phyloP scores from a whole-genome alignment of 2,113 vertebrate species.

The Eolophus roseicapilla region DNA sequence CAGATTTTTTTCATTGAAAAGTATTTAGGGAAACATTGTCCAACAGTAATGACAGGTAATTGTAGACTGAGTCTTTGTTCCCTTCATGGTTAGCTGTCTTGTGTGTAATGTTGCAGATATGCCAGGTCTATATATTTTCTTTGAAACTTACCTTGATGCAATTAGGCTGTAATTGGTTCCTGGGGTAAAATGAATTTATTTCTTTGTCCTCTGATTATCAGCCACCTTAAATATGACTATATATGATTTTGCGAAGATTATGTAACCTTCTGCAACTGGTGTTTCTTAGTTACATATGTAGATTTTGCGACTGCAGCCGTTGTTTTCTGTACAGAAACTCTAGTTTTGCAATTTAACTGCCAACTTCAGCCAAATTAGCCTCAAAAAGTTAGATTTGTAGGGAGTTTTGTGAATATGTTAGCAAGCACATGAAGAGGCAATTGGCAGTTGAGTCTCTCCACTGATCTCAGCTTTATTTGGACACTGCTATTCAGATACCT shows the following conservation, averaged over 20 bases:
- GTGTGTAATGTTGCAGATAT: background rate
- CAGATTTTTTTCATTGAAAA: background rate
- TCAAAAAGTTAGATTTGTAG: background rate
- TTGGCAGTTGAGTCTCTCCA: background rate
- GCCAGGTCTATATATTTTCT: background rate
- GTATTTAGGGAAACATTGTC: background rate
- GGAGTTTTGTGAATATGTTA: background rate
- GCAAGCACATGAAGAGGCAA: background rate
- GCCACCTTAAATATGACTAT: background rate
- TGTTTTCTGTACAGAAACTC: background rate
- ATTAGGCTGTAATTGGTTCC: slow-evolving; percentile 3
- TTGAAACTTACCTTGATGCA: background rate
- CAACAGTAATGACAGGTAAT: background rate
- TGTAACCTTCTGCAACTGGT: background rate
- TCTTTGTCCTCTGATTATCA: background rate
- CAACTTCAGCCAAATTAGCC: background rate
- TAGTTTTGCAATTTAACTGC: background rate
- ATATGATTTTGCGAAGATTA: background rate
- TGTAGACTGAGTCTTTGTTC: background rate
- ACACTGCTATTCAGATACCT: background rate
- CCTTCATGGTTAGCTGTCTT: background rate
- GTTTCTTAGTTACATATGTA: background rate
- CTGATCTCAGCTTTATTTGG: background rate
- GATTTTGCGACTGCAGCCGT: background rate
- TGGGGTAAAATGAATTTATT: background rate